phyloP scores from a whole-genome alignment of 2,113 vertebrate species.

The Aegotheles bennettii region DNA sequence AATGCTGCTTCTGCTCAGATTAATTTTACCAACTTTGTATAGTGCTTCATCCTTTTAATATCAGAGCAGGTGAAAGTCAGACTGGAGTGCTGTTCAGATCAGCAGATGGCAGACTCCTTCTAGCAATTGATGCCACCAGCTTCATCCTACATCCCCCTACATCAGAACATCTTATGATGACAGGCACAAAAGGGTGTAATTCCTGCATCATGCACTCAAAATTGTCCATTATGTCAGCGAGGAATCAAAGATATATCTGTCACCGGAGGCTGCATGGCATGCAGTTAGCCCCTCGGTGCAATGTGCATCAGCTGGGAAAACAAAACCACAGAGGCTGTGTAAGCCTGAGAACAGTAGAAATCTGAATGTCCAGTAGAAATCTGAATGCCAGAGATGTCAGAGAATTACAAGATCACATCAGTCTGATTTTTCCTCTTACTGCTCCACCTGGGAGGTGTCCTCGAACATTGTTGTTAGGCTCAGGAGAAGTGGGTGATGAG shows the following conservation, averaged over 20 bases:
- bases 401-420: neutral
- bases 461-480: neutral
- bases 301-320: neutral
- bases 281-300: neutral
- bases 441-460: neutral
- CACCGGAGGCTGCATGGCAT: neutral
- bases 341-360: neutral
- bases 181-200: neutral
- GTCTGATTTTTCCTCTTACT: neutral
- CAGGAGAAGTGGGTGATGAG: neutral
- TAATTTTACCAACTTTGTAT: neutral
- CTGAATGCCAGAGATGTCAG: neutral
- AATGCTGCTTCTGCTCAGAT: neutral
- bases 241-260: neutral
- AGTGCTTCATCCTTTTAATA: neutral
- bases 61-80: neutral
- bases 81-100: conserved; percentile 34
- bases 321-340: neutral
- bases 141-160: neutral
- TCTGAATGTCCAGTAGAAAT: neutral
- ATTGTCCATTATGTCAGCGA: neutral
- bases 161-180: conserved; percentile 18
- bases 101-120: conserved; percentile 67
- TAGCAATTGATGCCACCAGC: conserved; percentile 42
- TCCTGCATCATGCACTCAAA: neutral